phyloP scores from a whole-genome alignment of 2,797 vertebrate species.

The Karalla daura region DNA sequence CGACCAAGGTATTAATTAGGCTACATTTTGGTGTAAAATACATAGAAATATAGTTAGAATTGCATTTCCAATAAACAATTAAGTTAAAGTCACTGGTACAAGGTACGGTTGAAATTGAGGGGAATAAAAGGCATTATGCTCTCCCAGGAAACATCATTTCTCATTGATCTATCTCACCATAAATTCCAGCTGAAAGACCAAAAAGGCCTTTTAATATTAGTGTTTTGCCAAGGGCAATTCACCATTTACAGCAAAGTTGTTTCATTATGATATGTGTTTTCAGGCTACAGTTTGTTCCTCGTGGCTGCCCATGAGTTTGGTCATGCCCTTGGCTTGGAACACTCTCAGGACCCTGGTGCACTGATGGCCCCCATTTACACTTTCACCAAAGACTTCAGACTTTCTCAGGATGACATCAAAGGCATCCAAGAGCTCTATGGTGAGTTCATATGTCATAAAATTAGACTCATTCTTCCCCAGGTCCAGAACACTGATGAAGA shows the following conservation, averaged over 20 bases:
- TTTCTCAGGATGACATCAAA: slow-evolving; percentile 92
- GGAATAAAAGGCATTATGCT: neutral
- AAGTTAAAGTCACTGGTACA: too few relatives aligned
- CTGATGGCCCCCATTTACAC: slow-evolving; percentile 98
- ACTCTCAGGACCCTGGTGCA: slow-evolving; percentile 95
- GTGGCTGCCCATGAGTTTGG: slow-evolving; percentile 99
- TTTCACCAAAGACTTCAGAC: slow-evolving; percentile 93
- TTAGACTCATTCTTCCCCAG: neutral
- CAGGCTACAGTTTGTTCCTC: slow-evolving; percentile 97
- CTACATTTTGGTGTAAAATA: neutral
- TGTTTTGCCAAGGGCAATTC: neutral
- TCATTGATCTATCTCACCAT: neutral
- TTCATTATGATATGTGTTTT: neutral
- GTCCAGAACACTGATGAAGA: too few relatives aligned
- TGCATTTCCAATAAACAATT: too few relatives aligned
- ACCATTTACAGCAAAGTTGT: neutral
- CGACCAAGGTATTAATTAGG: slow-evolving; percentile 88
- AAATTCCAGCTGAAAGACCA: too few relatives aligned
- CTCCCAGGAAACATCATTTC: neutral
- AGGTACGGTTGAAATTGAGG: neutral
- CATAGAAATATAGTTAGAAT: neutral
- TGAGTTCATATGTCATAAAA: slow-evolving; percentile 67
- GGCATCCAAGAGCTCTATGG: slow-evolving; percentile 98
- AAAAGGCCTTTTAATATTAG: neutral
- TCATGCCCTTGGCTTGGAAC: slow-evolving; percentile 96